Evolutionary conservation across 2,113 vertebrate genomes (phyloP), one percentile per base, ranked within the genome.

Genomic region (Oreocharis arfaki): DNA sequence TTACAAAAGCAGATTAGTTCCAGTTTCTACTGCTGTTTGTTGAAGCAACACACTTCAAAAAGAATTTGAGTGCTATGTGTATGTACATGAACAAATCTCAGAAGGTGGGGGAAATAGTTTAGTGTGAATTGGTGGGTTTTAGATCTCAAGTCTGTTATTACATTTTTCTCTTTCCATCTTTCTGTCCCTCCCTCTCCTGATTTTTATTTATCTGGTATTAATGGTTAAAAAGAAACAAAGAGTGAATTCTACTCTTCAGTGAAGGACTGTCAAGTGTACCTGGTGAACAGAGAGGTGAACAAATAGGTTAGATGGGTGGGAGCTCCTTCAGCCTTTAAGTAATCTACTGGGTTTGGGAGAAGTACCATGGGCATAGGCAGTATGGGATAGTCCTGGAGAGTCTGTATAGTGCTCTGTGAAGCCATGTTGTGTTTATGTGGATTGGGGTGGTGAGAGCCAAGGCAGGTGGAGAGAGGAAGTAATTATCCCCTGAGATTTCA

Each of bases 381-480:
- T 30, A 9, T 12, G 47, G 61, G 30, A 17, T 50, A 33, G 47
- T 85, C 20, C 56, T 39, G 39, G 26, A 26, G 20, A 15, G 24
- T 55, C 46, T 59, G 13, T 57, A 0, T 3, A 46, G 28, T 0
- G 1, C 21, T 76, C 17, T 13, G 6, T 73, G 71, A 46, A 64
- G 55, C 16, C 1, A 2, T 30, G 12, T 16, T 80, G 37, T 52
- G 57, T 52, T 50, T 10, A 2, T 64, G 33, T 30, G 35, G 35
- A 9, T 69, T 90, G 35, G 42, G 7, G 23, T 75, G 33, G 30
- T 39, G 70, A 63, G 18, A 68, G 23, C 33, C 32, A 68, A 46
- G 21, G 50, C 28, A 44, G 26, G 32, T 33, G 60, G 47, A 47
- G 18, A 65, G 37, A 59, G 27, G 49, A 68, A 69, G 33, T 39